phyloP scores from a whole-genome alignment of 2,888 invertebrate genomes.

The Drepanosiphum platanoidis region DNA sequence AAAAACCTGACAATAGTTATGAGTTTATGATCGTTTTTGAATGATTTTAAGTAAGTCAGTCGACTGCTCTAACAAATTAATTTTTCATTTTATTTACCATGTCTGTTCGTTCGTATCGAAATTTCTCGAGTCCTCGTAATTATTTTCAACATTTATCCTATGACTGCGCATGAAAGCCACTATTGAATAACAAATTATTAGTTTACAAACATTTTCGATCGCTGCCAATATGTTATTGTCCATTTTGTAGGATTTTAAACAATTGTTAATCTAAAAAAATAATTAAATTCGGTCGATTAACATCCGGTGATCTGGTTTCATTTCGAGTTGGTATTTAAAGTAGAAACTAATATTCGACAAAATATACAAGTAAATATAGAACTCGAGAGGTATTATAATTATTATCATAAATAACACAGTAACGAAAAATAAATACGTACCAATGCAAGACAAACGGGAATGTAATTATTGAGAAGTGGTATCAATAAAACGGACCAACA shows the following conservation, averaged over 20 bases:
- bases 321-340: neutral
- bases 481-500: conserved; percentile 39
- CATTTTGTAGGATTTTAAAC: conserved; percentile 8
- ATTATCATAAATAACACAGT: neutral
- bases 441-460: neutral
- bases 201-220: conserved; percentile 14
- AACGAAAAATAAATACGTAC: conserved; percentile 4
- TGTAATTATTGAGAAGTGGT: conserved; percentile 18
- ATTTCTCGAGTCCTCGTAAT: too few species aligned
- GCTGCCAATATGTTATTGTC: neutral
- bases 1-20: too few species aligned
- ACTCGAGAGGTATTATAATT: neutral
- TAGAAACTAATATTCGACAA: neutral
- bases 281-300: neutral
- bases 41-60: too few species aligned
- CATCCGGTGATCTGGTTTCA: neutral
- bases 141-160: too few species aligned
- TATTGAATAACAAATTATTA: conserved; percentile 5
- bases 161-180: neutral
- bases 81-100: too few species aligned
- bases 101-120: too few species aligned
- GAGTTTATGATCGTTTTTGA: too few species aligned
- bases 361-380: neutral
- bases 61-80: too few species aligned
- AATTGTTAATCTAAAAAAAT: conserved; percentile 34